These are phyloP conservation scores for Trididemnum miniatum DNA, from an alignment of 23 tunicate genomes.

Conservation along the genomic window DNA sequence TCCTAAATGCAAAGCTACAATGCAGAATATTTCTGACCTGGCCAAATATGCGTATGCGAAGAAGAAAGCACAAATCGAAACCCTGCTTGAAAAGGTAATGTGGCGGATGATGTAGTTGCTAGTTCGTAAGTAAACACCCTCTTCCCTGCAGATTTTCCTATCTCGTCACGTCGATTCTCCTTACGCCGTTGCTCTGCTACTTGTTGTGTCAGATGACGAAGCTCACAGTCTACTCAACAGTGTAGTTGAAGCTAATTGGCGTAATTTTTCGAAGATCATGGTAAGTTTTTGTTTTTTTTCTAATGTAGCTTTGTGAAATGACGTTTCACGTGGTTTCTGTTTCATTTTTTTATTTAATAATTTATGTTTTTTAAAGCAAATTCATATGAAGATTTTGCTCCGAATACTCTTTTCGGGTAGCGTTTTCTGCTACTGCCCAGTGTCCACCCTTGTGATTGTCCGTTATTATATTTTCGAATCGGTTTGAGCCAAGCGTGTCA, in stretches of 20 bases:
- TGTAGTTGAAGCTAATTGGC: slow-evolving; percentile 22
- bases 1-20: too few relatives aligned
- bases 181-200: slow-evolving; percentile 35
- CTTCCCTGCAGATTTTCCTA: slow-evolving; percentile 32
- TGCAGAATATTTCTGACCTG: neutral
- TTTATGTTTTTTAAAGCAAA: too few relatives aligned
- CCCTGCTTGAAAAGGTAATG: slow-evolving; percentile 4
- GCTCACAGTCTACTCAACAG: slow-evolving; percentile 38
- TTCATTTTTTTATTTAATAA: too few relatives aligned
- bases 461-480: too few relatives aligned
- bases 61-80: neutral
- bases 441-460: too few relatives aligned
- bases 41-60: neutral
- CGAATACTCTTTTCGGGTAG: too few relatives aligned
- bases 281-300: slow-evolving; percentile 44
- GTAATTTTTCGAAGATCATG: slow-evolving; percentile 50
- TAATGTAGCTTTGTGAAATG: too few relatives aligned
- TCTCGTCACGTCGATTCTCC: slow-evolving; percentile 40
- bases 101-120: too few relatives aligned
- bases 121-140: too few relatives aligned
- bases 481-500: neutral
- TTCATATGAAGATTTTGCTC: too few relatives aligned
- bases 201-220: slow-evolving; percentile 7
- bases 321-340: too few relatives aligned
- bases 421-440: too few relatives aligned